Base-by-base conservation (phyloP, 1,140 invertebrate genomes). In the Atta cephalotes region DNA sequence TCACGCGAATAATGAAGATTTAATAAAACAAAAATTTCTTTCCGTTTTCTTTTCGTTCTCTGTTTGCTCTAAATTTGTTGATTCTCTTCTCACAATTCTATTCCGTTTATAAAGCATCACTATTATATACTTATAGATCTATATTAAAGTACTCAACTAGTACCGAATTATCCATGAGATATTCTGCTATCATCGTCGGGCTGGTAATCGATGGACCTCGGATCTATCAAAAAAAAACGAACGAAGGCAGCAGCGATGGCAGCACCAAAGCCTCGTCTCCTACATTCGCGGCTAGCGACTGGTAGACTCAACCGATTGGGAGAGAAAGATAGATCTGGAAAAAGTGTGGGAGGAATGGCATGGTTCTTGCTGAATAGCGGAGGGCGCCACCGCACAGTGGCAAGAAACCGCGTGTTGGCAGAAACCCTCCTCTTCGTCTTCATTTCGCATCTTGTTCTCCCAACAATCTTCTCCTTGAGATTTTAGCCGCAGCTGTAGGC, bases 351-450 rank as follows among this genome's bases (percentile, higher is more conserved):
- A 74, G 77, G 68, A 85, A 82, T 65, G 72, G 58, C 21, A 76
- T 51, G 80, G 80, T 84, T 74, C 70, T 84, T 51, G 65, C 45
- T 45, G 66, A 51, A 87, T 66, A 68, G 3, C 76, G 86, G 93
- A 93, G 93, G 93, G 94, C 94, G 93, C 94, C 94, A 95, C 93
- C 78, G 86, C 71, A 89, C 93, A 93, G 92, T 45, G 84, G 45
- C 74, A 76, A 80, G 82, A 79, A 88, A 65, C 14, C 66, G 63
- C 51, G 12, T 35, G 72, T 7, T 16, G 28, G 21, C 25, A 35
- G 12, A 62, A 76, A 68, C 58, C 72, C 68, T 88, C 56, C 90
- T 89, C 90, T 86, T 89, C 77, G 85, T 89, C 87, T 70, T 49
- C 18, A 21, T 51, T 65, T 74, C 49, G 18, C 51, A 16, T 82